phyloP scores from a whole-genome alignment of 2,113 vertebrate species.

The Oreotrochilus melanogaster region DNA sequence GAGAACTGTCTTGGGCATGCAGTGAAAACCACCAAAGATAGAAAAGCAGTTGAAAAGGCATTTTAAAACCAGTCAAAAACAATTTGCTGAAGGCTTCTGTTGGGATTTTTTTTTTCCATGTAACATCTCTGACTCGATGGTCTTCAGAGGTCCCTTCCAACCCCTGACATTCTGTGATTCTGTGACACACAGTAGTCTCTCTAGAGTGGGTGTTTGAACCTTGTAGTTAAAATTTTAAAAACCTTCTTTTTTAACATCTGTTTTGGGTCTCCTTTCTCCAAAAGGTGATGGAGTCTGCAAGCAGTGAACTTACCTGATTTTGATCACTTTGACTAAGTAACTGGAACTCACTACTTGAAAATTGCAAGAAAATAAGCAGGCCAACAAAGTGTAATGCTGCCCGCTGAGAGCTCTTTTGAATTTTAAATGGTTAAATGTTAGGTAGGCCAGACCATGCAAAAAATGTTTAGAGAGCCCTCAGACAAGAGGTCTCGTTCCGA shows the following conservation, averaged over 20 bases:
- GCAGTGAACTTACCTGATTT: background rate
- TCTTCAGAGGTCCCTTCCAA: too few relatives aligned
- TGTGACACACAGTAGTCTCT: background rate
- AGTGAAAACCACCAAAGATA: background rate
- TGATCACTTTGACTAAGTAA: background rate
- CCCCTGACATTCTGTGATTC: too few relatives aligned
- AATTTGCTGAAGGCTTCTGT: background rate
- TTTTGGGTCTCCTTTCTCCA: background rate
- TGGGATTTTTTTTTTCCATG: background rate
- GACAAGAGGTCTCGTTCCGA: background rate
- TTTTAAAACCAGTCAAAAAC: background rate
- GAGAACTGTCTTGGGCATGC: background rate
- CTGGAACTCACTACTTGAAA: background rate
- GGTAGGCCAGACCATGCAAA: background rate
- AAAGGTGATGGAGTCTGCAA: background rate
- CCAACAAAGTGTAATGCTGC: background rate
- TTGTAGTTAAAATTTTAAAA: background rate
- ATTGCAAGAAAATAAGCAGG: background rate
- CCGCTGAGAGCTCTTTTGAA: background rate
- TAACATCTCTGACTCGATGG: background rate
- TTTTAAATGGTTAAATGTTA: background rate
- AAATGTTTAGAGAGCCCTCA: background rate
- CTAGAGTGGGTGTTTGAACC: background rate
- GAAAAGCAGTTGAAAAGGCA: background rate
- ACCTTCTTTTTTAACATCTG: background rate